Evolutionary conservation across 2,797 vertebrate genomes (phyloP).

Genomic region (Phalanger gymnotis): DNA sequence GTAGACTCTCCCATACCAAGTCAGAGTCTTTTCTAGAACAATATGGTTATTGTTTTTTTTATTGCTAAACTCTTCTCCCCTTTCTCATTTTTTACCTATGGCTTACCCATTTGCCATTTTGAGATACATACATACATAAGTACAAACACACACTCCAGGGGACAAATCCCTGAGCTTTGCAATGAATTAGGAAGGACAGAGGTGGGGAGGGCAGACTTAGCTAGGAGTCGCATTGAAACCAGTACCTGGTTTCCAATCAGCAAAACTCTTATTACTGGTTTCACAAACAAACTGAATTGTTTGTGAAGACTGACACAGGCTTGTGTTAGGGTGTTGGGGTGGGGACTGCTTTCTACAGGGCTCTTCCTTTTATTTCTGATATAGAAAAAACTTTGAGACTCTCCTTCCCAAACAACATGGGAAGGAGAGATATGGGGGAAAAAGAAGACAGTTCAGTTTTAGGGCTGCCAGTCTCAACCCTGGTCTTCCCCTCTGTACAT

Average conservation of each 20-base stretch:
- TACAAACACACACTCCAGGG: neutral
- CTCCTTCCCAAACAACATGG: conserved; percentile 10
- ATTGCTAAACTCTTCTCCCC: conserved; percentile 22
- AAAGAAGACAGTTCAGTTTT: conserved; percentile 2
- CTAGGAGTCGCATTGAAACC: neutral
- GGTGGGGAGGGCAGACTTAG: neutral
- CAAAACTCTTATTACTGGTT: conserved; percentile 48
- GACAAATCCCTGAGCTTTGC: conserved; percentile 36
- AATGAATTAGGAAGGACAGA: conserved; percentile 37
- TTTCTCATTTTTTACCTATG: neutral
- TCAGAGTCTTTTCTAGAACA: neutral
- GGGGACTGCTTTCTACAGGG: neutral
- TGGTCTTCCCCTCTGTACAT: conserved; percentile 31
- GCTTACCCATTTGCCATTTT: neutral
- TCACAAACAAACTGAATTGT: too few relatives aligned
- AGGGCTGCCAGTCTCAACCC: neutral
- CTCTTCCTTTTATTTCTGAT: conserved; percentile 4
- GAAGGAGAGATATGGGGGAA: neutral
- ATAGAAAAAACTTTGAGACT: conserved; percentile 26
- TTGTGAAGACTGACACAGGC: conserved; percentile 31
- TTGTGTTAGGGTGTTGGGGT: conserved; percentile 40
- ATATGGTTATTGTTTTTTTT: neutral
- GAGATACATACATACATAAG: neutral
- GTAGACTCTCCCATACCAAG: neutral
- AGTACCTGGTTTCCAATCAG: conserved; percentile 30